Evolutionary conservation across 2,888 invertebrate genomes (phyloP), one percentile per base, ranked within the genome.

Genomic region (Euzophera pinguis): DNA sequence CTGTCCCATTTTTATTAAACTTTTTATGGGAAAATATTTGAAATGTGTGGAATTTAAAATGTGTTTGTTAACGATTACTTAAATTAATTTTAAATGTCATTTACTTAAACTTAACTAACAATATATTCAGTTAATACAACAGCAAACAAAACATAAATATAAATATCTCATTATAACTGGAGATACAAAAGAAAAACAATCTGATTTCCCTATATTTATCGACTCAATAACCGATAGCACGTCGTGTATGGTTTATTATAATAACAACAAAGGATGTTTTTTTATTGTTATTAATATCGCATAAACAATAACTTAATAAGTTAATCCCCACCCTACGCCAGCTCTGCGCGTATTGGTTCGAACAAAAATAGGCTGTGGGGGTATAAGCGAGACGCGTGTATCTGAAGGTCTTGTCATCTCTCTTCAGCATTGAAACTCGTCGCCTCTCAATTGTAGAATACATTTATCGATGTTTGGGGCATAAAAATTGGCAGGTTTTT

Each of bases 401-500:
- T 76, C 73, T 61, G 57, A 8, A 16, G n/a, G 22, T 72, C 50
- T 12, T 14, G 45, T 63, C 45, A 43, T 82, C 81, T 67, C 73
- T 35, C 56, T 86, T 75, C 32, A 70, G 61, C 78, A 60, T 78
- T 74, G 83, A 81, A 83, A 84, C 79, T 85, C 81, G 84, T 82
- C 85, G 83, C 79, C 74, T 81, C 82, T 85, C 81, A 87, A 87
- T 22, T 79, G 81, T 86, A 78, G 84, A 84, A 84, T 84, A 84
- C 83, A 81, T 84, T 81, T 88, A 87, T 90, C 84, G 89, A 90
- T 88, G 89, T 84, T 87, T 77, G 84, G 81, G 81, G 83, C 85
- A 87, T 90, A 90, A 90, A 91, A 91, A 90, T 90, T 90, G 90
- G 88, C 88, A 87, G 89, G 84, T 84, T 90, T 90, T 77, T 90